Evolutionary conservation across 2,797 vertebrate species (phyloP).

Genomic region (Danio albolineatus): DNA sequence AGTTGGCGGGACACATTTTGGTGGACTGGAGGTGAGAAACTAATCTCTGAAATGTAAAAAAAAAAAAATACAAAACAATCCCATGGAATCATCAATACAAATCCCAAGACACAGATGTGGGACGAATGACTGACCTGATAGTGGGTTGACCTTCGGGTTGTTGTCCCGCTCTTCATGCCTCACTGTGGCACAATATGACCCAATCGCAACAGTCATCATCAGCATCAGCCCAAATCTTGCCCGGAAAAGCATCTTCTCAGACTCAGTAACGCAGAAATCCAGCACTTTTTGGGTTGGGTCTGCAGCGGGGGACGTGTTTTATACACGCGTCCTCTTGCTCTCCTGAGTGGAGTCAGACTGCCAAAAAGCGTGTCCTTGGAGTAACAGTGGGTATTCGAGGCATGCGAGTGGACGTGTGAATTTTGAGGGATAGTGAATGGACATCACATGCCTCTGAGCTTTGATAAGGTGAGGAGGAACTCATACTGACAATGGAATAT

Average conservation of each 20-base stretch:
- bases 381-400: conserved; percentile 41
- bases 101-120: background rate
- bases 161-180: conserved; percentile 37
- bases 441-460: conserved; percentile 23
- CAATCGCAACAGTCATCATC: conserved; percentile 53
- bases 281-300: conserved; percentile 61
- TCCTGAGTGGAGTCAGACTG: conserved; percentile 51
- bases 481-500: conserved; percentile 37
- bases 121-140: conserved; percentile 67
- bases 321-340: conserved; percentile 62
- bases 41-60: background rate
- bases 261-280: conserved; percentile 41
- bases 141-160: conserved; percentile 23
- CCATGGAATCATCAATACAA: background rate
- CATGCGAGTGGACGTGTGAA: conserved; percentile 44
- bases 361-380: conserved; percentile 75
- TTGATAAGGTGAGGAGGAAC: conserved; percentile 49
- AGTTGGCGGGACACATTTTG: no score
- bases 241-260: conserved; percentile 62
- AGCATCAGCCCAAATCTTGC: conserved; percentile 49
- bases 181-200: conserved; percentile 37
- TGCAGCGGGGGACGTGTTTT: conserved; percentile 56
- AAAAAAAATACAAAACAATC: background rate
- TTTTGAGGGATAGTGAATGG: conserved; percentile 35
- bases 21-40: background rate